phyloP scores from a whole-genome alignment of 2,797 vertebrate genomes.

The Peromyscus nudipes region DNA sequence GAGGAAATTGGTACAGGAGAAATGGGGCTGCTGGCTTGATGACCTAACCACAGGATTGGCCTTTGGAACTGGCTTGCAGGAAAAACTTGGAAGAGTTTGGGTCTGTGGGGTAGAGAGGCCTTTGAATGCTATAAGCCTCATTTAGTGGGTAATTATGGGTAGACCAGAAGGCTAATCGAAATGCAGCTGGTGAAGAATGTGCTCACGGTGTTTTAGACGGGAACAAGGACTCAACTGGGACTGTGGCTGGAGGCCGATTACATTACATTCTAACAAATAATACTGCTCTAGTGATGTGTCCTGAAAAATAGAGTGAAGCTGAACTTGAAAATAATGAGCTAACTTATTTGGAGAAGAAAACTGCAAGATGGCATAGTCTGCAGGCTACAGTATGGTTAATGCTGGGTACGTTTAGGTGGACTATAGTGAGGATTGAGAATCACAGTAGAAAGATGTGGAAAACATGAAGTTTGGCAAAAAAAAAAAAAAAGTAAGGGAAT shows the following conservation, averaged over 20 bases:
- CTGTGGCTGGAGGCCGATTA: not conserved
- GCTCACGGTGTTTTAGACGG: not conserved
- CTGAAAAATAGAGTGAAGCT: not conserved
- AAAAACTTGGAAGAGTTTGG: not conserved
- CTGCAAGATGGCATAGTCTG: too few relatives aligned
- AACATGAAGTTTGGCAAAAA: not conserved
- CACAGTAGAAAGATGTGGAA: not conserved
- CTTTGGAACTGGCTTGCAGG: not conserved
- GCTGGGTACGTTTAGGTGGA: not conserved
- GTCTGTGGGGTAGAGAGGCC: not conserved
- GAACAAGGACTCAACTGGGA: not conserved
- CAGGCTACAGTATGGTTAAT: too few relatives aligned
- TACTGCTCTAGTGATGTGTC: not conserved
- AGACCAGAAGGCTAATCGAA: not conserved
- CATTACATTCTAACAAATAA: not conserved
- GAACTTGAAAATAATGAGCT: not conserved
- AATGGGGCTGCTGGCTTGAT: not conserved
- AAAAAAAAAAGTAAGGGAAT: not conserved
- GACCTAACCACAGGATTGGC: not conserved
- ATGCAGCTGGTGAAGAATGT: not conserved
- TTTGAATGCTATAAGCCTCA: not conserved
- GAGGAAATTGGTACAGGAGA: not conserved
- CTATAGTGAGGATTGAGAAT: not conserved
- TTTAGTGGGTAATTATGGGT: not conserved
- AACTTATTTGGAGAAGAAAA: too few relatives aligned